Evolutionary conservation across 2,113 vertebrate genomes (phyloP).

Genomic region (Potamarius usumacintae): DNA sequence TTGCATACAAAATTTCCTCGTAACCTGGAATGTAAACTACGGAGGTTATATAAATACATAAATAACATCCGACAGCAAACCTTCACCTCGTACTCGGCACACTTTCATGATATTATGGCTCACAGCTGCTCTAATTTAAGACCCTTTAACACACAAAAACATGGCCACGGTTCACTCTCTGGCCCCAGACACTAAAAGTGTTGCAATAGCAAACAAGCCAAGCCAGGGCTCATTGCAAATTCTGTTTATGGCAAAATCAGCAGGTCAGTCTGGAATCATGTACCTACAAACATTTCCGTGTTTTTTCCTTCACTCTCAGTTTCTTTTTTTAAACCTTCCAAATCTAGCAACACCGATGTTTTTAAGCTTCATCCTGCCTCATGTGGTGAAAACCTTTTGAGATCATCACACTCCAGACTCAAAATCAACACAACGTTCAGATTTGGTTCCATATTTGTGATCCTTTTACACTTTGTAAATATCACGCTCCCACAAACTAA

Average conservation of each 20-base stretch:
- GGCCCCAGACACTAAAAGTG: slow-evolving; percentile 59
- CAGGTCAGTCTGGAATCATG: slow-evolving; percentile 15
- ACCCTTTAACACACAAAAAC: slow-evolving; percentile 27
- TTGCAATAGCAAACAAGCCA: slow-evolving; percentile 63
- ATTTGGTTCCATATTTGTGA: not conserved
- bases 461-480: slow-evolving; percentile 3
- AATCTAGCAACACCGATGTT: not conserved
- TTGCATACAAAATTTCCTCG: not conserved
- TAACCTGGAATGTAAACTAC: not conserved
- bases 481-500: not conserved
- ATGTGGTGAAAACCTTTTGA: not conserved
- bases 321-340: slow-evolving; percentile 12
- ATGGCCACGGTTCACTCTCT: slow-evolving; percentile 49
- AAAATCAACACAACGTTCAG: not conserved
- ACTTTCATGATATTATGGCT: slow-evolving; percentile 26
- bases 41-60: slow-evolving; percentile 22
- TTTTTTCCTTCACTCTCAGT: not conserved
- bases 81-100: not conserved
- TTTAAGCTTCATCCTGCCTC: not conserved
- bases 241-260: slow-evolving; percentile 66
- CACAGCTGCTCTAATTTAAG: not conserved
- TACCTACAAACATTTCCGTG: not conserved
- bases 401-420: not conserved
- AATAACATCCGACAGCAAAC: not conserved
- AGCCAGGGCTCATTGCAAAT: slow-evolving; percentile 60